phyloP scores from a whole-genome alignment of 1,140 invertebrate species.

The Physella acuta region DNA sequence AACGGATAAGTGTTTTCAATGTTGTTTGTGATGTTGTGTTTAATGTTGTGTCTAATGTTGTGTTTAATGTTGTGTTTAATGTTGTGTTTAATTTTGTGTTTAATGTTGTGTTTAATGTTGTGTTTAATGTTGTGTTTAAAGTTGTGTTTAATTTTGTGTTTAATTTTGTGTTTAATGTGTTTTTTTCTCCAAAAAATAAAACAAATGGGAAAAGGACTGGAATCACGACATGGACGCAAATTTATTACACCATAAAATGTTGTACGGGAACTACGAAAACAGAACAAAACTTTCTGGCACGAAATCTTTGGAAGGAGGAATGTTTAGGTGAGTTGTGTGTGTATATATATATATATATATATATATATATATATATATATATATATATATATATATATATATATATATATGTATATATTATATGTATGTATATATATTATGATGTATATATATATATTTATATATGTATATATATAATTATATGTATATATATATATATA shows the following conservation, averaged over 20 bases:
- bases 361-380: no score
- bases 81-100: background rate
- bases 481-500: no score
- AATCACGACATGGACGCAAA: conserved; percentile 46
- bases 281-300: background rate
- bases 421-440: no score
- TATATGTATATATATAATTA: no score
- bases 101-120: background rate
- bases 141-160: background rate
- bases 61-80: background rate
- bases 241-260: conserved; percentile 37
- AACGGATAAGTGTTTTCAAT: background rate
- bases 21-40: conserved; percentile 3
- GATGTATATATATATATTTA: no score
- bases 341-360: no score
- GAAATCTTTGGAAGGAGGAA: conserved; percentile 1
- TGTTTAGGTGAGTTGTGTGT: conserved; percentile 5
- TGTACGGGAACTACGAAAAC: conserved; percentile 34
- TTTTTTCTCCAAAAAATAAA: no score
- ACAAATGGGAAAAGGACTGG: conserved; percentile 47
- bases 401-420: no score
- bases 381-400: no score
- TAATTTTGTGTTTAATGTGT: background rate
- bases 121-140: conserved; percentile 6
- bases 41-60: background rate